Conservation (phyloP, 2,888 invertebrate genomes). For the Drosophila mulleri region DNA sequence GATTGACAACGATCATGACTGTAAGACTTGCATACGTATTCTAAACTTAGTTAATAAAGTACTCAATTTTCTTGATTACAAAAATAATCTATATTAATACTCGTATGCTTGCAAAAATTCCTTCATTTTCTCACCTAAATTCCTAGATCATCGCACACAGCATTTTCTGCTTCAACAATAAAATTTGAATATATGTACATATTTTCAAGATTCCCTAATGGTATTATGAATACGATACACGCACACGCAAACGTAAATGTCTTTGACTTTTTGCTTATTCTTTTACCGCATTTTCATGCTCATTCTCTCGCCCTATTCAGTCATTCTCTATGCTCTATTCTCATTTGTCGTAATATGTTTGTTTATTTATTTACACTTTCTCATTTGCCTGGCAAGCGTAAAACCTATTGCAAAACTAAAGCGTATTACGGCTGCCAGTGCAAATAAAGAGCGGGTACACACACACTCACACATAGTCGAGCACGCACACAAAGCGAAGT, state of each 20-base stretch:
- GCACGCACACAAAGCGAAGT: conserved; percentile 18
- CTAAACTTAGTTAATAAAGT: neutral
- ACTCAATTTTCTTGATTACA: neutral
- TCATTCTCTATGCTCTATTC: conserved; percentile 16
- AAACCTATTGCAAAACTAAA: conserved; percentile 55
- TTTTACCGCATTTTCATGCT: neutral
- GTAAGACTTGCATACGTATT: neutral
- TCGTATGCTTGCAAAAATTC: neutral
- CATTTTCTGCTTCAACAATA: neutral
- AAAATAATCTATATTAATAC: conserved; percentile 4
- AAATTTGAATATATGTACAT: neutral
- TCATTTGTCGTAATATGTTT: conserved; percentile 43
- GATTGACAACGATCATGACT: neutral
- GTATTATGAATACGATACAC: neutral
- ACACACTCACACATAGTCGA: conserved; percentile 8
- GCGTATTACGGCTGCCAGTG: conserved; percentile 57
- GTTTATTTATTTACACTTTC: conserved; percentile 70
- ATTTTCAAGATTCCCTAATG: conserved; percentile 4
- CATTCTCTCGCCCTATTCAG: conserved; percentile 6
- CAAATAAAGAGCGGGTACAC: conserved; percentile 32
- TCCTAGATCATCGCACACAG: conserved; percentile 1
- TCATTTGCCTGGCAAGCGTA: conserved; percentile 43
- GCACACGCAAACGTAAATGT: conserved; percentile 31
- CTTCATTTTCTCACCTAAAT: neutral
- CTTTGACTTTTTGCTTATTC: conserved; percentile 23